Percentiles rank a stretch among this genome's conserved stretches.
Evolutionary conservation across 1,140 invertebrate genomes (phyloP).

Genomic region (Megalonaias nervosa): DNA sequence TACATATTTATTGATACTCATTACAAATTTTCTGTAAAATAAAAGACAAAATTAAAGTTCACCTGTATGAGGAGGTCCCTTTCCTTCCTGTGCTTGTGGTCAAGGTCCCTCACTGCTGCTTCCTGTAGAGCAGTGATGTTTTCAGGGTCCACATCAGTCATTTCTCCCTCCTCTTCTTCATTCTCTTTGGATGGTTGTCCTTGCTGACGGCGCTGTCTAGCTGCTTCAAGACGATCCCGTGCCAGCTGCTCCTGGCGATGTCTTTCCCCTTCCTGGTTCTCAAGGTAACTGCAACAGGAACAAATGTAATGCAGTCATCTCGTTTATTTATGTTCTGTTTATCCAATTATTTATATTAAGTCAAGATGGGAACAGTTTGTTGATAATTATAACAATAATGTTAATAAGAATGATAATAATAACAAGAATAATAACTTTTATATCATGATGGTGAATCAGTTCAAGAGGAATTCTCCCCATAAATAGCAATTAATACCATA

Average conservation of each 20-base stretch:
- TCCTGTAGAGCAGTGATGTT: conserved; percentile 51
- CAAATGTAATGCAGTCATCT: background rate
- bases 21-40: background rate
- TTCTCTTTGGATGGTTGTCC: conserved; percentile 24
- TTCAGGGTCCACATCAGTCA: conserved; percentile 36
- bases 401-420: too few species aligned
- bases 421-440: too few species aligned
- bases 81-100: conserved; percentile 54
- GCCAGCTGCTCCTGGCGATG: conserved; percentile 57
- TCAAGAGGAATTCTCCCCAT: too few species aligned
- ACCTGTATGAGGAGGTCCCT: conserved; percentile 57
- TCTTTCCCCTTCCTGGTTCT: conserved; percentile 43
- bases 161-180: conserved; percentile 38
- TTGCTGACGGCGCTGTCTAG: conserved; percentile 40
- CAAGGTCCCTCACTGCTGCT: conserved; percentile 47
- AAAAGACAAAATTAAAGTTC: background rate
- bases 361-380: too few species aligned
- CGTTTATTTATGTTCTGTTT: too few species aligned
- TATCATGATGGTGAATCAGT: too few species aligned
- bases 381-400: too few species aligned
- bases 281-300: conserved; percentile 16
- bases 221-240: conserved; percentile 55
- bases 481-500: too few species aligned
- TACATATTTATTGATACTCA: too few species aligned
- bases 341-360: too few species aligned